These are phyloP conservation scores for Parapristionchus giblindavisi DNA, from an alignment of 2,888 invertebrate genomes.

Conservation along the genomic window DNA sequence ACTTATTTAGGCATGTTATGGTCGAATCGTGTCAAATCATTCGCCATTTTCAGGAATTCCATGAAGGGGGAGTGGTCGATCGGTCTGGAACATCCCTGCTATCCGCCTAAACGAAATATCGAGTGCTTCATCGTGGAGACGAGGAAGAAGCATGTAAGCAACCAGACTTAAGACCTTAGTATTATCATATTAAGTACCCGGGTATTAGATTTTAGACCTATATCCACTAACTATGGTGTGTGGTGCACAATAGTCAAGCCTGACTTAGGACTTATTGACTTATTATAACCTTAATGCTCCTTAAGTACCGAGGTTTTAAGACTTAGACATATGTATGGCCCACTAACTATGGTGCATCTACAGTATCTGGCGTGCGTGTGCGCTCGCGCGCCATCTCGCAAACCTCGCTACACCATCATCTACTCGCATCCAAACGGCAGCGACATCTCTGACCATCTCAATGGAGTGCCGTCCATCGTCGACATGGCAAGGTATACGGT, in stretches of 20 bases:
- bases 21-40: too few species aligned
- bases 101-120: not conserved
- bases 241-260: too few species aligned
- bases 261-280: too few species aligned
- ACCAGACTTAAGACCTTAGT: not conserved
- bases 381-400: slow-evolving; percentile 41
- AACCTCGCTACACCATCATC: slow-evolving; percentile 52
- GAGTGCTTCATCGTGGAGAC: slow-evolving; percentile 23
- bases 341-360: not conserved
- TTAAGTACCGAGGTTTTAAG: too few species aligned
- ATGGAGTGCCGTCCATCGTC: slow-evolving; percentile 46
- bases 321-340: too few species aligned
- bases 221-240: too few species aligned
- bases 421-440: slow-evolving; percentile 64
- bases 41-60: slow-evolving; percentile 21
- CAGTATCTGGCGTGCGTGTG: slow-evolving; percentile 51
- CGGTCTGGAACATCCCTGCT: slow-evolving; percentile 40
- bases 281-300: too few species aligned
- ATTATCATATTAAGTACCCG: not conserved
- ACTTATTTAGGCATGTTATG: too few species aligned
- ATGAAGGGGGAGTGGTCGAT: slow-evolving; percentile 37
- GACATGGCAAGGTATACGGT: slow-evolving; percentile 46
- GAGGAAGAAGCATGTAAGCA: slow-evolving; percentile 1
- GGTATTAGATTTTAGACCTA: too few species aligned
- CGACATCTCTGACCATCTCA: slow-evolving; percentile 59